Evolutionary conservation across 37 sponge, comb jelly and placozoan species (phyloP).

Genomic region (Beroe ovata): DNA sequence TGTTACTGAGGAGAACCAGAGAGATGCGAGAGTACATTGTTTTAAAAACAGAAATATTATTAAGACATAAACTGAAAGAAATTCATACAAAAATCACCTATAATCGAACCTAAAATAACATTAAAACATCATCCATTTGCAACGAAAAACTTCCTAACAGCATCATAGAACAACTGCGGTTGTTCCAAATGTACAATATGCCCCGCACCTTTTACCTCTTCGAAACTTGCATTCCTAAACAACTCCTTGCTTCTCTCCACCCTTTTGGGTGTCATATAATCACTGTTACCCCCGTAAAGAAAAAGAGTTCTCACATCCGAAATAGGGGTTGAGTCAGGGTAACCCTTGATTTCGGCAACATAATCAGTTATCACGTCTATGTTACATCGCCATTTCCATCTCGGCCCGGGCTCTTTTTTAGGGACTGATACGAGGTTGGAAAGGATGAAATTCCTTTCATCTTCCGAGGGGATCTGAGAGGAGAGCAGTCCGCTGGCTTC

Average conservation of each 20-base stretch:
- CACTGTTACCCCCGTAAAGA: not conserved
- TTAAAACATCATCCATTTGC: no score
- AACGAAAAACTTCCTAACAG: not conserved
- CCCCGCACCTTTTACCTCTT: not conserved
- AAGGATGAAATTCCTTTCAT: slow-evolving; percentile 15
- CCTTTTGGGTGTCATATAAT: slow-evolving; percentile 19
- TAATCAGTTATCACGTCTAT: not conserved
- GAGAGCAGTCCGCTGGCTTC: not conserved
- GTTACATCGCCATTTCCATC: slow-evolving; percentile 32
- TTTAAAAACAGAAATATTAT: not conserved
- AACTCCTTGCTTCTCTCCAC: not conserved
- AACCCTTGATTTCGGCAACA: not conserved
- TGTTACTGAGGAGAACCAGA: no score
- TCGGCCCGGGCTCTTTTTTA: not conserved
- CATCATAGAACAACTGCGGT: not conserved
- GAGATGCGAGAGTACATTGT: no score
- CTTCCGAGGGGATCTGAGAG: not conserved
- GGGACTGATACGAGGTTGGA: not conserved
- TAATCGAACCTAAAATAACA: no score
- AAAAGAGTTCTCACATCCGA: not conserved
- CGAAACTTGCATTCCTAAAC: not conserved
- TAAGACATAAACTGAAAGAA: no score
- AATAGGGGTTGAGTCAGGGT: not conserved
- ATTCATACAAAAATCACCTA: no score
- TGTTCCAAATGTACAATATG: slow-evolving; percentile 46